A percentile compares a stretch with the other conserved stretches of the same genome.
phyloP scores from a whole-genome alignment of 2,888 invertebrate genomes.

The Bombylius discolor region DNA sequence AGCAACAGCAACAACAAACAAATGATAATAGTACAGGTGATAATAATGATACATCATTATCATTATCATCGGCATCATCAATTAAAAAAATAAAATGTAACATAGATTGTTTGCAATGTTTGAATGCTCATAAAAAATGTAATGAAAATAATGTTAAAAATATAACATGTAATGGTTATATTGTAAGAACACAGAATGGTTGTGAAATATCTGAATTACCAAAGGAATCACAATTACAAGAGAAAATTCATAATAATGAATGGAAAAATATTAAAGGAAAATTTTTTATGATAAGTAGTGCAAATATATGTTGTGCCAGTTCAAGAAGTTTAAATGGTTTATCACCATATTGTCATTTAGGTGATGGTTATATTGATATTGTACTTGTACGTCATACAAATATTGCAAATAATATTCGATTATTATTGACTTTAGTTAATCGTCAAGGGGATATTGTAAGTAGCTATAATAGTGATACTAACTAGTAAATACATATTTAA shows the following conservation, averaged over 20 bases:
- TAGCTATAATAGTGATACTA: conserved; percentile 11
- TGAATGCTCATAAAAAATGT: too few species aligned
- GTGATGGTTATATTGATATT: conserved; percentile 66
- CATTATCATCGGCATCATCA: too few species aligned
- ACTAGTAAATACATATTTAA: too few species aligned
- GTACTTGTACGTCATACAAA: conserved; percentile 61
- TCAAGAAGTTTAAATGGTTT: conserved; percentile 60
- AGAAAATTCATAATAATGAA: conserved; percentile 15
- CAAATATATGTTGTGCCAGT: conserved; percentile 65
- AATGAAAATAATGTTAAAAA: not conserved
- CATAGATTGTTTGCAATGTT: too few species aligned
- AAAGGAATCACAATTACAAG: not conserved
- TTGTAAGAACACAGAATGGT: too few species aligned
- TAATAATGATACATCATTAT: too few species aligned
- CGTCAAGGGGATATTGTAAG: conserved; percentile 51
- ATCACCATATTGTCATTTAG: conserved; percentile 63
- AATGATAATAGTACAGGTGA: not conserved
- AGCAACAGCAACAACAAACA: too few species aligned
- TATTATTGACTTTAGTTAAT: conserved; percentile 50
- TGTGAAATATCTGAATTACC: not conserved
- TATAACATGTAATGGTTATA: conserved; percentile 5
- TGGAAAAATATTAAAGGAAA: conserved; percentile 54
- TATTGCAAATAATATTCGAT: conserved; percentile 53
- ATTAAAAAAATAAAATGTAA: too few species aligned
- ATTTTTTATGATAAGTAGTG: conserved; percentile 64